Base-by-base conservation (phyloP, 35 echinoderm and acorn worm species). In the Anneissia japonica region DNA sequence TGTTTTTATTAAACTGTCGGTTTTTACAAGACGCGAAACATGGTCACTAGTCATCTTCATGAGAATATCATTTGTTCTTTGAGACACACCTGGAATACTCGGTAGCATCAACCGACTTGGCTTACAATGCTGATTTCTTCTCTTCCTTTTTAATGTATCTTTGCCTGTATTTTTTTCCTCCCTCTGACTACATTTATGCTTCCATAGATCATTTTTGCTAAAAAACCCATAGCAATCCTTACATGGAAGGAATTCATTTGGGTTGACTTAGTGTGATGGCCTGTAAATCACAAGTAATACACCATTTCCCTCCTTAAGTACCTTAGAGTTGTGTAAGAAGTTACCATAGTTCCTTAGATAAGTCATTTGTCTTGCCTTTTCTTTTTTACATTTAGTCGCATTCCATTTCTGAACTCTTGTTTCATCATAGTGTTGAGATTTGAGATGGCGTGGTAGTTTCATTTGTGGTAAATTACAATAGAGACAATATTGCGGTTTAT, bases 401-500 rank as follows among this genome's bases (percentile, higher is more conserved):
- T 6, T 26, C 51, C 51, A 64, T 26, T 64, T 9, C 26, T 64
- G 51, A 12, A 64, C 51, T 64, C 2, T 6, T 23, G 26, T 12
- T 64, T 64, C 51, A 64, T 26, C 51, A 64, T 12, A 23, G 19
- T 64, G 51, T 64, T 64, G 51, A 12, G 51, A 64, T 64, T 64
- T 64, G 19, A 64, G 51, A 23, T 64, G 51, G 5, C 51, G 5
- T 12, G 51, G 51, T 12, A 64, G 51, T 64, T 64, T 64, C 19
- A 12, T 64, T 23, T 64, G 51, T 64, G 51, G 51, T 6, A 64
- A 2, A 2, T 6, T 12, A 23, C 51, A 64, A 23, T 64, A 64
- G 51, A 64, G 51, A 23, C 51, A 64, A 36, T 77, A 82, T 34
- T 83, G 79, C 40, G 74, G 75, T 75, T 93, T 89, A 81, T 89